Conservation (phyloP, 2,888 invertebrate genomes). For the Drosophila phalerata region DNA sequence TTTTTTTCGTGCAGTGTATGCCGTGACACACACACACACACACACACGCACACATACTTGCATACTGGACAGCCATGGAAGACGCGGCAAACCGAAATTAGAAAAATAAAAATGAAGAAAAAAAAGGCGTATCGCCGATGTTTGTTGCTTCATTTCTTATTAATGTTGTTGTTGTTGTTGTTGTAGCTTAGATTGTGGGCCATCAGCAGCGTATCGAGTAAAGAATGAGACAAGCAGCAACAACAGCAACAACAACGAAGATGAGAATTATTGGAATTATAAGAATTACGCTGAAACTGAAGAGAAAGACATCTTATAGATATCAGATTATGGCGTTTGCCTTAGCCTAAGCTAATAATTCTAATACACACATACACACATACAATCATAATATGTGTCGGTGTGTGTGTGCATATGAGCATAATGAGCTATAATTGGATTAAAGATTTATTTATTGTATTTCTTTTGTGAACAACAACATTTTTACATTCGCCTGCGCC, state of each 20-base stretch:
- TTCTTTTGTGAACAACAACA: slow-evolving; percentile 39
- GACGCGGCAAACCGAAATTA: slow-evolving; percentile 55
- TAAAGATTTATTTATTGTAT: slow-evolving; percentile 80
- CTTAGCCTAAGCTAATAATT: slow-evolving; percentile 76
- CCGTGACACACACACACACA: slow-evolving; percentile 5
- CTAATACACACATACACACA: slow-evolving; percentile 26
- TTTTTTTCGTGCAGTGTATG: slow-evolving; percentile 47
- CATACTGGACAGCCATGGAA: slow-evolving; percentile 11
- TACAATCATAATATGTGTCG: neutral
- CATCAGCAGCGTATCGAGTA: slow-evolving; percentile 33
- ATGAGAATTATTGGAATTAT: slow-evolving; percentile 71
- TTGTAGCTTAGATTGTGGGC: slow-evolving; percentile 57
- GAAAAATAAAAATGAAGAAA: slow-evolving; percentile 35
- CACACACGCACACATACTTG: neutral
- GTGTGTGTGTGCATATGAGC: slow-evolving; percentile 69
- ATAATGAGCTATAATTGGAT: slow-evolving; percentile 83
- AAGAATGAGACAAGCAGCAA: slow-evolving; percentile 1
- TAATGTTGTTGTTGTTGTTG: slow-evolving; percentile 24
- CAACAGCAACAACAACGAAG: slow-evolving; percentile 28
- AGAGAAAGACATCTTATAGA: slow-evolving; percentile 68
- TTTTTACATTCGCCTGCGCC: slow-evolving; percentile 42
- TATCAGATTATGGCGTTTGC: slow-evolving; percentile 73
- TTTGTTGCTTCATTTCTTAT: slow-evolving; percentile 26
- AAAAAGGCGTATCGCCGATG: slow-evolving; percentile 61
- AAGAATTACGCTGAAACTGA: slow-evolving; percentile 74